Evolutionary conservation across 2,113 vertebrate species (phyloP), one percentile per base, ranked within the genome.

Genomic region (Phalacrocorax carbo): DNA sequence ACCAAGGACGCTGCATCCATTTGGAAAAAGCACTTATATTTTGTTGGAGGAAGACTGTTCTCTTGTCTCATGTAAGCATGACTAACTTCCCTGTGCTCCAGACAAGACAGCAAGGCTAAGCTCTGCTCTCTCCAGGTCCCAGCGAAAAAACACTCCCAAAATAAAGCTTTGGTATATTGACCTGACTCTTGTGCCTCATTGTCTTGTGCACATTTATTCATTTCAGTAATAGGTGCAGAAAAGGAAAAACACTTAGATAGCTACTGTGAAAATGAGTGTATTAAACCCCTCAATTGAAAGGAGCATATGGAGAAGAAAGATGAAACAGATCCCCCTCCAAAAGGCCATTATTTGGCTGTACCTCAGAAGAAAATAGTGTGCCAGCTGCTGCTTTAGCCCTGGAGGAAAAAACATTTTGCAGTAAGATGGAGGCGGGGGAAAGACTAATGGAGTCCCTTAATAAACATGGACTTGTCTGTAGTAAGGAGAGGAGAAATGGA

Each of bases 211-310:
- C 44, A 64, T 96, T 92, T 94, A 93, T 91, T 89, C 57, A 85
- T 91, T 96, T 66, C 75, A 69, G 68, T 71, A 92, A 92, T 61
- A 85, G 83, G 52, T 0, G 2, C 70, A 61, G 57, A 68, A 96
- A 77, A 91, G 36, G 62, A 89, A 84, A 85, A 96, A 15, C 89
- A 90, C 71, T 88, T 64, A 81, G 62, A 65, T 81, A 77, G 91
- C 83, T 88, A 91, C 94, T 96, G 90, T 91, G 95, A 96, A 96
- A 97, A 96, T 91, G 51, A 92, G 66, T 83, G 48, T 88, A 82
- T 92, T 94, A 94, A 93, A 42, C 64, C 81, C 49, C 23, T 94
- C 86, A 93, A 25, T 48, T 87, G 92, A 93, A 91, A 96, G 88
- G 91, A 95, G 58, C 90, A 92, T 87, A 91, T 89, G 90, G 93